phyloP scores from a whole-genome alignment of 2,113 vertebrate genomes.

The Acrocephalus kingi region DNA sequence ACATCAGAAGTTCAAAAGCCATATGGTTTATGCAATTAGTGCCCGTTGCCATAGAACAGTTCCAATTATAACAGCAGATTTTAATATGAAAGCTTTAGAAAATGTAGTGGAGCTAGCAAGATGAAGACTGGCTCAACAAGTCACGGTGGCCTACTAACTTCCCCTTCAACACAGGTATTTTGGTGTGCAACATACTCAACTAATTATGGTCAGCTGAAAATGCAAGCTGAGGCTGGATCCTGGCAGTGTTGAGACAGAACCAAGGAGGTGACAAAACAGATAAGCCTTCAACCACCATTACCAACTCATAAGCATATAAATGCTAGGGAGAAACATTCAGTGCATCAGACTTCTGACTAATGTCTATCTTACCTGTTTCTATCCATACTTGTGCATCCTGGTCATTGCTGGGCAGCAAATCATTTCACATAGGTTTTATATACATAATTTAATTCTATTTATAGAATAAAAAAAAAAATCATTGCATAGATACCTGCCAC shows the following conservation, averaged over 20 bases:
- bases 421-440: not conserved
- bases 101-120: not conserved
- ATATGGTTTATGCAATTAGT: not conserved
- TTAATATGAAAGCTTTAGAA: not conserved
- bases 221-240: not conserved
- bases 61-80: not conserved
- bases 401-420: fast-evolving
- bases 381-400: not conserved
- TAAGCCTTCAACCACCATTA: not conserved
- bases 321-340: not conserved
- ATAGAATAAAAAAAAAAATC: not conserved
- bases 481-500: not conserved
- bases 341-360: not conserved
- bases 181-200: not conserved
- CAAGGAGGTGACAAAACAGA: not conserved
- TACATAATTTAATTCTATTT: not conserved
- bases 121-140: not conserved
- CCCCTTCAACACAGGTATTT: not conserved
- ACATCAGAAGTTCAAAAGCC: not conserved
- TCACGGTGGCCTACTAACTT: not conserved
- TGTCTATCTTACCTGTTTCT: not conserved
- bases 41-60: not conserved
- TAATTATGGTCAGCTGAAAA: not conserved
- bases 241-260: fast-evolving
- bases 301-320: fast-evolving